Evolutionary conservation across 2,113 vertebrate species (phyloP).

Genomic region (Pycnonotus jocosus): DNA sequence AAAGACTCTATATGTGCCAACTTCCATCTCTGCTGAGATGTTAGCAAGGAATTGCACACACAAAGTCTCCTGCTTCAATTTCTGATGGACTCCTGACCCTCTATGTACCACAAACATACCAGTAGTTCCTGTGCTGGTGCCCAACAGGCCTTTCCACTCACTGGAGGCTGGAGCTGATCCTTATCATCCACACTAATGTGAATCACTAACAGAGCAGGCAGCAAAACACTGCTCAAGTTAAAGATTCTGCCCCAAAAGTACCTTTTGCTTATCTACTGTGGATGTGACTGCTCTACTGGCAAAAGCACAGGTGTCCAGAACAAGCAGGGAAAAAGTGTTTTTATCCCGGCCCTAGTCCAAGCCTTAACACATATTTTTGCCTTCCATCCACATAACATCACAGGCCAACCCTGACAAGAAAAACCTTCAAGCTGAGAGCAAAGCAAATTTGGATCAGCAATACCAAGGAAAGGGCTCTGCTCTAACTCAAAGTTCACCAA

Average conservation of each 20-base stretch:
- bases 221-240: rapidly evolving
- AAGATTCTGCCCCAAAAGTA: no score
- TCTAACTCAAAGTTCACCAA: neutral
- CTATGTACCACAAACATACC: rapidly evolving
- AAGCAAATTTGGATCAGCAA: neutral
- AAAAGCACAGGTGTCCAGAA: neutral
- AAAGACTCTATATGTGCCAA: conserved; percentile 49
- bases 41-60: neutral
- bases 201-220: neutral
- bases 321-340: neutral
- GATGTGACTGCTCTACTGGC: neutral
- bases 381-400: no score
- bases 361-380: no score
- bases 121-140: no score
- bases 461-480: neutral
- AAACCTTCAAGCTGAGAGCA: neutral
- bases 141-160: neutral
- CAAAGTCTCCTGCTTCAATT: neutral
- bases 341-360: neutral
- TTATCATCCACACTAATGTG: rapidly evolving
- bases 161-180: neutral
- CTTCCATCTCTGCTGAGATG: conserved; percentile 29
- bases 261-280: rapidly evolving
- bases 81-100: neutral
- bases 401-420: neutral